These are phyloP conservation scores for Heliconius erato DNA, from an alignment of 2,888 invertebrate species.

Conservation along the genomic window DNA sequence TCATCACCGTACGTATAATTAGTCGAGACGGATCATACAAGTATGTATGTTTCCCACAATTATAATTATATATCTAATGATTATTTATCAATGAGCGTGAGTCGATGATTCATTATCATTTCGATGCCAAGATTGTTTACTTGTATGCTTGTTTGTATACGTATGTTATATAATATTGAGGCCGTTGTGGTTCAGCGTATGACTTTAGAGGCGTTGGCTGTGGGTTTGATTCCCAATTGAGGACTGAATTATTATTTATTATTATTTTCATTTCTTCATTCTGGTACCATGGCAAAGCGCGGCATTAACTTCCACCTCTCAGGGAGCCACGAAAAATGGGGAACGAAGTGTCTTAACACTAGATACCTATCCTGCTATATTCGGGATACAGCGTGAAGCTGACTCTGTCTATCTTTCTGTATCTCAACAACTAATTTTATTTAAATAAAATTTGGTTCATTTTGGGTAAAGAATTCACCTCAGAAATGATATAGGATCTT, in stretches of 20 bases:
- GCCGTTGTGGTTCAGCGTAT: too few relatives aligned
- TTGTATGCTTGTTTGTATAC: background rate
- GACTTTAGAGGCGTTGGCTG: background rate
- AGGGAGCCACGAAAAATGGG: too few relatives aligned
- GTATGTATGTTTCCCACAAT: slow-evolving; percentile 30
- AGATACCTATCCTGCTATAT: too few relatives aligned
- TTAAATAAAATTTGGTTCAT: too few relatives aligned
- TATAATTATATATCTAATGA: slow-evolving; percentile 29
- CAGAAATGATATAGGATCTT: too few relatives aligned
- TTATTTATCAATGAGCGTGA: slow-evolving; percentile 29
- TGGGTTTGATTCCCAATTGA: background rate
- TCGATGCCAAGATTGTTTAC: slow-evolving; percentile 13
- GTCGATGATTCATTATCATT: slow-evolving; percentile 14
- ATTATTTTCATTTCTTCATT: background rate
- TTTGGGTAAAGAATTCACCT: too few relatives aligned
- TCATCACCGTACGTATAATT: background rate
- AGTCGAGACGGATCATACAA: slow-evolving; percentile 10
- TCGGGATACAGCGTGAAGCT: too few relatives aligned
- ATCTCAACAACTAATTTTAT: too few relatives aligned
- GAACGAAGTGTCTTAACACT: too few relatives aligned
- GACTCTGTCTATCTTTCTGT: too few relatives aligned
- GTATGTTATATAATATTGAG: background rate
- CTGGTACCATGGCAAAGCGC: too few relatives aligned
- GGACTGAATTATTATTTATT: background rate
- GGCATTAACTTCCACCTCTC: too few relatives aligned